phyloP scores from a whole-genome alignment of 2,797 vertebrate species.

The Hippoglossus hippoglossus region DNA sequence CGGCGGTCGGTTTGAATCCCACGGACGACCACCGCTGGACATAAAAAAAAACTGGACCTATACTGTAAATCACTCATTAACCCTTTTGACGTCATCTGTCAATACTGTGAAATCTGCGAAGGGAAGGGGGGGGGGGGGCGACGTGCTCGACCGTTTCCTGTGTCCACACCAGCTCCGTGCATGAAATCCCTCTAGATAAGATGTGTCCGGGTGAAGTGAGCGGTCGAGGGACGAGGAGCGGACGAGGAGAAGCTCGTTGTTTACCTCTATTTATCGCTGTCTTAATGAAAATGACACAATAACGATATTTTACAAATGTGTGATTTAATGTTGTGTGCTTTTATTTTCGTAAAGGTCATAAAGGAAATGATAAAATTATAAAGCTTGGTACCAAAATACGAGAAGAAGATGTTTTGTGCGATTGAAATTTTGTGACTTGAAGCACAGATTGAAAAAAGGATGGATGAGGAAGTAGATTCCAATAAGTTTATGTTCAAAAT shows the following conservation, averaged over 20 bases:
- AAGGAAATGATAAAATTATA: too few species aligned
- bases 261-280: constrained; percentile 35
- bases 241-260: constrained; percentile 19
- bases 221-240: constrained; percentile 8
- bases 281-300: constrained; percentile 1
- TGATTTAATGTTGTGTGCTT: too few species aligned
- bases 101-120: constrained; percentile 76
- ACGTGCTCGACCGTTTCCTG: constrained; percentile 55
- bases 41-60: constrained; percentile 32
- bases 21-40: constrained; percentile 3
- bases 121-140: constrained; percentile 35
- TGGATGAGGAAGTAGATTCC: too few species aligned
- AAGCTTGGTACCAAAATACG: too few species aligned
- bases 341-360: neutral
- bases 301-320: constrained; percentile 15
- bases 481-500: too few species aligned
- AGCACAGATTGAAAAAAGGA: too few species aligned
- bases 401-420: too few species aligned
- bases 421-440: too few species aligned
- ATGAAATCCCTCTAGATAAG: constrained; percentile 54
- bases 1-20: constrained; percentile 89
- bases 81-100: constrained; percentile 46
- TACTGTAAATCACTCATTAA: constrained; percentile 41
- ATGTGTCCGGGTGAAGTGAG: constrained; percentile 10
- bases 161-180: constrained; percentile 59